Conservation (phyloP, 1,140 invertebrate genomes). For the Papilio xuthus region DNA sequence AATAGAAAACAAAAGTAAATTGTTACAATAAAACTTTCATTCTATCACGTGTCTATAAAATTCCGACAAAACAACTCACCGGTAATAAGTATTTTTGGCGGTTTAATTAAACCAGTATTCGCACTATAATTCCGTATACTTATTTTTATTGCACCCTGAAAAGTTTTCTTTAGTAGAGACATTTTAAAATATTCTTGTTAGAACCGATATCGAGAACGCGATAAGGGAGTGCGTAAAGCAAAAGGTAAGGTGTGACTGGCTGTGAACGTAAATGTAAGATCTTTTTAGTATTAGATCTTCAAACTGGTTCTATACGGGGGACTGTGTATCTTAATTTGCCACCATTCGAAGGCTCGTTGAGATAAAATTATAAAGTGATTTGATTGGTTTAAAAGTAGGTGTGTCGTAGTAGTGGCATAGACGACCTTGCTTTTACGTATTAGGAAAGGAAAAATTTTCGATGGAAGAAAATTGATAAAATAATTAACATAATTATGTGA, state of each 20-base stretch:
- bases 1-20: neutral
- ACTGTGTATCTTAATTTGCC: slow-evolving; percentile 40
- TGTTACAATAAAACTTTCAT: neutral
- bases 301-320: slow-evolving; percentile 52
- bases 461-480: neutral
- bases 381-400: slow-evolving; percentile 47
- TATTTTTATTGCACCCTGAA: slow-evolving; percentile 44
- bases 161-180: slow-evolving; percentile 56
- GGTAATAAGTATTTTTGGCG: slow-evolving; percentile 81
- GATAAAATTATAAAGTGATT: slow-evolving; percentile 3
- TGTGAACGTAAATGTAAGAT: slow-evolving; percentile 37
- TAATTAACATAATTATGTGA: neutral
- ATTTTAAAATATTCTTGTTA: slow-evolving; percentile 40
- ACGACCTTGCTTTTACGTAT: neutral
- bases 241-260: slow-evolving; percentile 51
- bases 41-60: slow-evolving; percentile 17
- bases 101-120: slow-evolving; percentile 49
- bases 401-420: slow-evolving; percentile 37
- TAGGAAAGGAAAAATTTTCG: neutral
- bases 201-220: slow-evolving; percentile 41
- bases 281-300: slow-evolving; percentile 44
- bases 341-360: slow-evolving; percentile 36
- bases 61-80: slow-evolving; percentile 63
- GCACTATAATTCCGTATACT: slow-evolving; percentile 56
- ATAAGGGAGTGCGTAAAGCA: slow-evolving; percentile 52